phyloP scores from a whole-genome alignment of 2,888 invertebrate genomes.

The Isotomurus palustris region DNA sequence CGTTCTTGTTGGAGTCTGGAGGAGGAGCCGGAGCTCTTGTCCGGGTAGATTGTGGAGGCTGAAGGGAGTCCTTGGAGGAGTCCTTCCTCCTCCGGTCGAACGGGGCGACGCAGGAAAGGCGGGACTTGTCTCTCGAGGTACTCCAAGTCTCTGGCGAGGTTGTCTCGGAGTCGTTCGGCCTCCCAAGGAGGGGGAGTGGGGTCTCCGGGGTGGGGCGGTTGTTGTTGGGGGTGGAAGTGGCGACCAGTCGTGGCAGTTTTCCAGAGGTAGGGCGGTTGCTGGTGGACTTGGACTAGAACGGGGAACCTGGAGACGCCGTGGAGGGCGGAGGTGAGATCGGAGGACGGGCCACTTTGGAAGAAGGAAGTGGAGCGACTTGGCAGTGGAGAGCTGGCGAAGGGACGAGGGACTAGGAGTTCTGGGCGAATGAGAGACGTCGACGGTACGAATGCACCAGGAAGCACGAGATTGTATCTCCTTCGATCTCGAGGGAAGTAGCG shows the following conservation, averaged over 20 bases:
- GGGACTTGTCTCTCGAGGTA: conserved; percentile 46
- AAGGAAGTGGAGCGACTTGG: conserved; percentile 43
- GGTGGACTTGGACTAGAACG: conserved; percentile 47
- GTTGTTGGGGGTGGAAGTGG: conserved; percentile 43
- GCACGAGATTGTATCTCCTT: conserved; percentile 46
- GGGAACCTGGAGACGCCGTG: conserved; percentile 45
- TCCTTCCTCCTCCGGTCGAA: background rate
- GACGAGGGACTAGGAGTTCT: conserved; percentile 38
- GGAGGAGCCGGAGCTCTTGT: conserved; percentile 38
- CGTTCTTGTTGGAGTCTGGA: conserved; percentile 41
- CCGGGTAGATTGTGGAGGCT: conserved; percentile 14
- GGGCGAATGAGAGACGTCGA: conserved; percentile 44
- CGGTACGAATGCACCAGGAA: conserved; percentile 46
- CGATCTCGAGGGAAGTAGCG: conserved; percentile 45
- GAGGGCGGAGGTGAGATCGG: conserved; percentile 34
- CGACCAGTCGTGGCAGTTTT: conserved; percentile 46
- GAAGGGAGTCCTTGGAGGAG: background rate
- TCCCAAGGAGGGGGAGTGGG: conserved; percentile 47
- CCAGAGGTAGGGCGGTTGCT: conserved; percentile 46
- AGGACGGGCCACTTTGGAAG: conserved; percentile 35
- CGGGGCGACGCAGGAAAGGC: conserved; percentile 36
- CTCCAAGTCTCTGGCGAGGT: conserved; percentile 45
- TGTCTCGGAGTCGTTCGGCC: conserved; percentile 45
- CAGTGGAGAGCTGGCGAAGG: conserved; percentile 45
- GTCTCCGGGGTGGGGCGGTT: conserved; percentile 41